Evolutionary conservation across 92 coral and sea anemone genomes (phyloP), one percentile per base, ranked within the genome.

Genomic region (Zoanthus gigantus): DNA sequence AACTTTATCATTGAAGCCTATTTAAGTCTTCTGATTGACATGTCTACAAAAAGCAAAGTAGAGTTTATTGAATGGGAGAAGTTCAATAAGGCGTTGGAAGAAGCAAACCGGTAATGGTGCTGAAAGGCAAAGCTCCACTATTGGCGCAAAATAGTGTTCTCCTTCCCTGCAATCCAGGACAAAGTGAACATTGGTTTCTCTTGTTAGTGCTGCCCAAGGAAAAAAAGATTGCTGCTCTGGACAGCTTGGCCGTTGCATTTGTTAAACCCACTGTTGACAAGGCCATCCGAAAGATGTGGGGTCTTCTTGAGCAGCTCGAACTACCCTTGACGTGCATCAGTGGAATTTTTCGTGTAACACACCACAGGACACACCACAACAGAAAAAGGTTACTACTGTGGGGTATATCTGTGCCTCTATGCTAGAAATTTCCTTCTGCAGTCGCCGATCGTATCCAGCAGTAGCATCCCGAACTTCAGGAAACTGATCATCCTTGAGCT

Each of bases 1-100:
- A 93, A 93, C 87, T 90, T 93, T 88, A 83, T 85, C 18, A 88
- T 88, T 71, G 93, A 90, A n/a, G 83, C 76, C 5, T 92, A 89
- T 71, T 61, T 92, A 61, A 61, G 68, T 61, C 68, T 61, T 61
- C 68, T 61, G 68, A 61, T 61, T 17, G 68, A 61, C 68, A 61
- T 61, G 68, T 37, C 53, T n/a, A 60, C 71, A 65, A 78, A 69
- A 52, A 86, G 89, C 52, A 71, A 77, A 31, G 89, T 72, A 2
- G 79, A 86, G 71, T 13, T 68, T 44, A 17, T 93, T 42, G 79
- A 47, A 73, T 86, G 91, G 81, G 93, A 93, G 52, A 76, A 57
- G 32, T 92, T 92, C 87, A 72, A 76, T 75, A 84, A 60, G 63
- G 63, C 32, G 66, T 85, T n/a, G 84, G 60, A 29, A 29, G 68